A percentile compares a stretch with the other conserved stretches of the same genome.
Evolutionary conservation across 2,113 vertebrate genomes (phyloP).

Genomic region (Rhinolophus sinicus): DNA sequence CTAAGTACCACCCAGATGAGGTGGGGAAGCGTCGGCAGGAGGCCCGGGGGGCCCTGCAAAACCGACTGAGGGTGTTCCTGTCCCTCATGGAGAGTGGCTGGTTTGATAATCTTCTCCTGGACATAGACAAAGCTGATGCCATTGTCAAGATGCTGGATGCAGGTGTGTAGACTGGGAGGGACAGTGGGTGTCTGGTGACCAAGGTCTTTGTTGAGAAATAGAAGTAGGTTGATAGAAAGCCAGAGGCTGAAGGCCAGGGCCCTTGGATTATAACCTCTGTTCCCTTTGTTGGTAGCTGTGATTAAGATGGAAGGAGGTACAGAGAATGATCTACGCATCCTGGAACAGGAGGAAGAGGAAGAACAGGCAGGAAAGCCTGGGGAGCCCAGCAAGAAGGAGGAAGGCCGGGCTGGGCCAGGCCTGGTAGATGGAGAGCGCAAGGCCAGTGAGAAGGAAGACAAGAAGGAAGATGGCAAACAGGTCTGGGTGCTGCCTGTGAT

Average conservation of each 20-base stretch:
- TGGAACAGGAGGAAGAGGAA: slow-evolving; percentile 93
- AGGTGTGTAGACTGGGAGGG: slow-evolving; percentile 81
- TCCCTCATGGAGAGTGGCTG: slow-evolving; percentile 92
- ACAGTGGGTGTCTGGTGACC: not conserved
- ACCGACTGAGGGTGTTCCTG: slow-evolving; percentile 90
- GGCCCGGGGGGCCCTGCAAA: slow-evolving; percentile 89
- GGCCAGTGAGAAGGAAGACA: slow-evolving; percentile 76
- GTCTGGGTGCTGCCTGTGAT: slow-evolving; percentile 37
- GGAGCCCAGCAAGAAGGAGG: slow-evolving; percentile 83
- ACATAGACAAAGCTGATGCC: slow-evolving; percentile 91
- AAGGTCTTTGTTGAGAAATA: not conserved
- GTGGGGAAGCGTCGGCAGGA: slow-evolving; percentile 90
- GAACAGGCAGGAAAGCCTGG: slow-evolving; percentile 81
- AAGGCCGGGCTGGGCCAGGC: slow-evolving; percentile 63
- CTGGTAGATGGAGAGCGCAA: slow-evolving; percentile 78
- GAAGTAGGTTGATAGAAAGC: not conserved
- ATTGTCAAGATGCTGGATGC: slow-evolving; percentile 95
- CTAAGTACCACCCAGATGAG: slow-evolving; percentile 96
- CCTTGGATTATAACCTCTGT: not conserved
- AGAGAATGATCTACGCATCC: slow-evolving; percentile 92
- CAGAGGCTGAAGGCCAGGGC: not conserved
- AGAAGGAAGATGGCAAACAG: slow-evolving; percentile 84
- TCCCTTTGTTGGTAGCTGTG: slow-evolving; percentile 85
- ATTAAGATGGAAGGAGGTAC: slow-evolving; percentile 97
- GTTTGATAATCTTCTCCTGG: slow-evolving; percentile 91